Evolutionary conservation across 2,797 vertebrate genomes (phyloP), one percentile per base, ranked within the genome.

Genomic region (Chiroxiphia lanceolata): DNA sequence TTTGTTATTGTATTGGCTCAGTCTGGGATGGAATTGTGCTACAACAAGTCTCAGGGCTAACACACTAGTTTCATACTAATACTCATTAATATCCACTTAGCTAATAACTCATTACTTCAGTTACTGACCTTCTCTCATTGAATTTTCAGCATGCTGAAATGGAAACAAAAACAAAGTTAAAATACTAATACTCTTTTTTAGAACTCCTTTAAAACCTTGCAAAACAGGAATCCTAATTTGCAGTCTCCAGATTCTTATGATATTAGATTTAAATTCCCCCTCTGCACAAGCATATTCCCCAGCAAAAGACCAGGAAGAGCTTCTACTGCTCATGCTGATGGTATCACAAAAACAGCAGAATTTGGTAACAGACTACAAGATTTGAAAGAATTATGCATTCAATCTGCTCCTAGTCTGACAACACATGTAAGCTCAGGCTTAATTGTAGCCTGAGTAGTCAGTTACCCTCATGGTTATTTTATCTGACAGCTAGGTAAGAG

Each of bases 221-320:
- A 65, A 38, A 57, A 40, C 5, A 57, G 5, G 29, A 85, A 61
- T 51, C 10, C 3, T 71, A 57, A 64, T 56, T 33, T 33, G 20
- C 17, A 83, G 4, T 25, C 15, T 60, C 19, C 27, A 44, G 12
- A 36, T 61, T 26, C 10, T 68, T 33, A 22, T 29, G 7, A 8
- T 44, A 33, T 26, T 51, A 74, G 9, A 40, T 36, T 36, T 72
- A 83, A 64, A 51, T 14, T 15, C 2, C n/a, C 4, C 4, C 3
- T 11, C 7, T 4, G 2, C 7, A 61, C 3, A 4, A 3, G 2
- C 13, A 29, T 5, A 33, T 72, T 83, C 17, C 63, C 22, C 10
- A 75, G 7, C 25, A 68, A 10, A 67, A 59, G 6, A 12, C 14
- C 31, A 68, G 75, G 36, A 79, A 23, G 27, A 75, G 7, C 3